A percentile compares a stretch with the other conserved stretches of the same genome.
Conservation (phyloP, 2,113 vertebrate species). For the Dicrurus megarhynchus region DNA sequence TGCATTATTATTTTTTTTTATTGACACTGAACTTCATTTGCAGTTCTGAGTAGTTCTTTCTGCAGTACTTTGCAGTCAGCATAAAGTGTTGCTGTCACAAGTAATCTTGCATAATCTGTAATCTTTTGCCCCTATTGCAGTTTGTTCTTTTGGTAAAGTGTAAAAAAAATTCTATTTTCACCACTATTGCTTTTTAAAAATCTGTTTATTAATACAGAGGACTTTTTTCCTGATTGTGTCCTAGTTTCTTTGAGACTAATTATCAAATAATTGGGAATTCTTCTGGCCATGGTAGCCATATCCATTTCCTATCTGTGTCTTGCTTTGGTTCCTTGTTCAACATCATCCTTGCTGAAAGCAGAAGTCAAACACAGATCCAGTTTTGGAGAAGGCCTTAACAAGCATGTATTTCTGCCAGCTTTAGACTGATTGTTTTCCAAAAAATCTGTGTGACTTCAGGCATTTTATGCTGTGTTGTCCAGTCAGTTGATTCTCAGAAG, state of each 20-base stretch:
- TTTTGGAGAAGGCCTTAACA: background rate
- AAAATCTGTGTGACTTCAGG: background rate
- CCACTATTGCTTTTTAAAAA: background rate
- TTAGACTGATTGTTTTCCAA: background rate
- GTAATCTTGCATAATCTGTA: constrained; percentile 26
- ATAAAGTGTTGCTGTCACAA: no score
- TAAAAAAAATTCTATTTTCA: background rate
- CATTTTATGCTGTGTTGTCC: background rate
- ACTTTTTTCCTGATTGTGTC: background rate
- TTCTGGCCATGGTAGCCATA: background rate
- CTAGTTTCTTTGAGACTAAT: background rate
- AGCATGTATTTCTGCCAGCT: background rate
- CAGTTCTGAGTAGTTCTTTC: background rate
- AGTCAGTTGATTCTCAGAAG: background rate
- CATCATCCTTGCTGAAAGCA: background rate
- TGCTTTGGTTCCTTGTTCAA: background rate
- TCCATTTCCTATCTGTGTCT: background rate
- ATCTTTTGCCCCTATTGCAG: background rate
- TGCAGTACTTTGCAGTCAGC: no score
- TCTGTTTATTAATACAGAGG: background rate
- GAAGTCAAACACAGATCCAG: background rate
- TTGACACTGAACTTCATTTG: background rate
- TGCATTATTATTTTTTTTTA: background rate
- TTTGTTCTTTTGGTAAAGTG: background rate
- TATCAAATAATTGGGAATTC: background rate